Percentiles rank a stretch among this genome's conserved stretches.
Evolutionary conservation across 2,113 vertebrate genomes (phyloP).

Genomic region (Neoarius graeffei): DNA sequence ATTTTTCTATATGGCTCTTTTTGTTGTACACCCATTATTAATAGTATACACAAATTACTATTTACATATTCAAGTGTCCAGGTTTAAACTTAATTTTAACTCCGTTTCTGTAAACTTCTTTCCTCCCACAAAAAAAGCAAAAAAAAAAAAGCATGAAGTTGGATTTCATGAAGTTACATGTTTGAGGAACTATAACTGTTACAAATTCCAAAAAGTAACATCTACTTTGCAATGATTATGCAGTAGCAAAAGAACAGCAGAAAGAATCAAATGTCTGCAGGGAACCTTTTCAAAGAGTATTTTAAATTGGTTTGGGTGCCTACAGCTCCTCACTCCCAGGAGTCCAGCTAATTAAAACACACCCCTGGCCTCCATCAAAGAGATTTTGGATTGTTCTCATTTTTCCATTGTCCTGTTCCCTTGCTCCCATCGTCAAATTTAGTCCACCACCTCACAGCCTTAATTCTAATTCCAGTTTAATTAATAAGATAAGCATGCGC

Average conservation of each 20-base stretch:
- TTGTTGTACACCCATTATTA: background rate
- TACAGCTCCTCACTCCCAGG: constrained; percentile 29
- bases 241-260: constrained; percentile 26
- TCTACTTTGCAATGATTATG: constrained; percentile 5
- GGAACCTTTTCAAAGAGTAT: constrained; percentile 45
- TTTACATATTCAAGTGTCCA: background rate
- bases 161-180: background rate
- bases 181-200: background rate
- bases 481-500: background rate
- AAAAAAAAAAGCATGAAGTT: background rate
- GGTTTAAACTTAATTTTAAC: background rate
- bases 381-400: constrained; percentile 17
- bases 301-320: constrained; percentile 43
- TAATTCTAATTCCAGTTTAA: constrained; percentile 20
- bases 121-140: background rate
- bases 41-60: background rate
- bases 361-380: constrained; percentile 34
- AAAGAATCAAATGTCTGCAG: constrained; percentile 20
- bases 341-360: constrained; percentile 57
- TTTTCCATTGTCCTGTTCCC: constrained; percentile 34
- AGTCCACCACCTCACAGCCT: background rate
- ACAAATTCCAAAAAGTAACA: background rate
- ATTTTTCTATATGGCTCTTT: background rate
- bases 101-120: background rate
- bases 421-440: constrained; percentile 5